phyloP scores from a whole-genome alignment of 2,113 vertebrate genomes.

The Colossoma macropomum region DNA sequence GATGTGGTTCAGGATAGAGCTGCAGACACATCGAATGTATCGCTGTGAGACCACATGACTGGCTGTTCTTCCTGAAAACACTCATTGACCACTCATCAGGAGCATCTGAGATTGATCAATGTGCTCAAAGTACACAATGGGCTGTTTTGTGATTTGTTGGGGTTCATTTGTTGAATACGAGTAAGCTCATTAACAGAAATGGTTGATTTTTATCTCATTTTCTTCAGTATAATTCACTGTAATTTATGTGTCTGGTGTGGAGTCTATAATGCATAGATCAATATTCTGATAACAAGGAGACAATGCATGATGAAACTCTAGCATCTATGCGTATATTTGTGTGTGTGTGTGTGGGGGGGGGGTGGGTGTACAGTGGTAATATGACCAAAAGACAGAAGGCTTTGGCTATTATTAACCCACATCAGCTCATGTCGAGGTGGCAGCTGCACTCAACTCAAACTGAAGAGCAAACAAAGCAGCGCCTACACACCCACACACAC shows the following conservation, averaged over 20 bases:
- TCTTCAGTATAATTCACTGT: neutral
- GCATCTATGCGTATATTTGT: conserved; percentile 27
- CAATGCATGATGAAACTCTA: neutral
- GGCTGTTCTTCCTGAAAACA: neutral
- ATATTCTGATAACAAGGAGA: neutral
- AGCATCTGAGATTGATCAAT: neutral
- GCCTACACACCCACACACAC: conserved; percentile 19
- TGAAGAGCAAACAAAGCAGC: conserved; percentile 67
- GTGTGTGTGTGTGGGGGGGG: conserved; percentile 14
- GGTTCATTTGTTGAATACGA: neutral
- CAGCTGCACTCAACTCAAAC: conserved; percentile 66
- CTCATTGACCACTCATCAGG: neutral
- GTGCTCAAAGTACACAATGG: neutral
- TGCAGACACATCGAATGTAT: neutral
- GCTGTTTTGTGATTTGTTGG: neutral
- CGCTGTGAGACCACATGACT: neutral
- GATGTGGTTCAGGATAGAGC: neutral
- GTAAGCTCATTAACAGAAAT: neutral
- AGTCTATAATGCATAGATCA: neutral
- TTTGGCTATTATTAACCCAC: conserved; percentile 79
- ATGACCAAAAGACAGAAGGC: conserved; percentile 61
- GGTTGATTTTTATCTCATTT: conserved; percentile 2
- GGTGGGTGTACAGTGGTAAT: conserved; percentile 35
- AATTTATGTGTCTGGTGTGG: neutral
- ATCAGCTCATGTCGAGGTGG: conserved; percentile 64